These are phyloP conservation scores for Phyllopteryx taeniolatus DNA, from an alignment of 2,113 vertebrate genomes.

Conservation along the genomic window DNA sequence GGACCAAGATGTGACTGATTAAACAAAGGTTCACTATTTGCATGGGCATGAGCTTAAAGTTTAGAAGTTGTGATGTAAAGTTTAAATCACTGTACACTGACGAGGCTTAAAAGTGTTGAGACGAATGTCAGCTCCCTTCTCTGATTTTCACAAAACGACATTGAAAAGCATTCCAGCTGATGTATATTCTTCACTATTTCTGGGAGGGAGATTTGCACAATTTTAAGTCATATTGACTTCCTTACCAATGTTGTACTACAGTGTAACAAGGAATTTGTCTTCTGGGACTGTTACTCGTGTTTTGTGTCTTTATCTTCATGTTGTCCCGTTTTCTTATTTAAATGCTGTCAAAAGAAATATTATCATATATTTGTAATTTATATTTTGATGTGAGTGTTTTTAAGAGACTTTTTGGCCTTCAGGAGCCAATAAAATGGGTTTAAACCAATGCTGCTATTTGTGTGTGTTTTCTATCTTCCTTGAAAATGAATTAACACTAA, in stretches of 20 bases:
- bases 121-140: slow-evolving; percentile 13
- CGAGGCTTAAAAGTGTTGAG: slow-evolving; percentile 19
- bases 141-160: not conserved
- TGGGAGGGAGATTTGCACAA: slow-evolving; percentile 40
- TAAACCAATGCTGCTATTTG: slow-evolving; percentile 19
- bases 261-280: slow-evolving; percentile 42
- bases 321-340: slow-evolving; percentile 64
- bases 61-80: slow-evolving; percentile 38
- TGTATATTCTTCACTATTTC: slow-evolving; percentile 38
- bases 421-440: slow-evolving; percentile 69
- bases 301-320: slow-evolving; percentile 43
- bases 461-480: not conserved
- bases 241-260: slow-evolving; percentile 49
- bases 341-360: slow-evolving; percentile 58
- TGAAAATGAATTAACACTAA: not conserved
- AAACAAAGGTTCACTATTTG: slow-evolving; percentile 26
- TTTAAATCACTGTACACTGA: slow-evolving; percentile 40
- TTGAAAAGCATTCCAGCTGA: slow-evolving; percentile 36
- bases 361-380: slow-evolving; percentile 68
- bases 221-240: slow-evolving; percentile 78
- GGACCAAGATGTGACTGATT: slow-evolving; percentile 54
- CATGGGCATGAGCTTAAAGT: slow-evolving; percentile 29
- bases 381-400: slow-evolving; percentile 54
- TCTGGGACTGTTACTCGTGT: slow-evolving; percentile 34
- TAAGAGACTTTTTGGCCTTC: slow-evolving; percentile 43